Conservation (phyloP, 2,797 vertebrate genomes). For the Semaprochilodus insignis region DNA sequence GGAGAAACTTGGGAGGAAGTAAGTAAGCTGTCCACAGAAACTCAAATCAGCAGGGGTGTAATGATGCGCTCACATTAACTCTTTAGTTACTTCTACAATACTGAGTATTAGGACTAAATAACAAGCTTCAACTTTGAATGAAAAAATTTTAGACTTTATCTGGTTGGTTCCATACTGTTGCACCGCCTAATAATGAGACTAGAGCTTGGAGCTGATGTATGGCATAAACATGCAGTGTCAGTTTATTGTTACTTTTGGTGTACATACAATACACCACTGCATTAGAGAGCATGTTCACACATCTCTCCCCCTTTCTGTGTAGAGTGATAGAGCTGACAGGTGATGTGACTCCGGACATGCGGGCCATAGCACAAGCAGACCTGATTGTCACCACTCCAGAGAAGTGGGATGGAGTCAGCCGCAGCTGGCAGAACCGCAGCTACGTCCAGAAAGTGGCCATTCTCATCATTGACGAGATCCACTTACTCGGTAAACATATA, state of each 20-base stretch:
- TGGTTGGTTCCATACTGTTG: too few species aligned
- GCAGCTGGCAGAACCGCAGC: slow-evolving; percentile 98
- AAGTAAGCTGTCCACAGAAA: slow-evolving; percentile 60
- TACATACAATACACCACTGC: not conserved
- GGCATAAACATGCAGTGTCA: not conserved
- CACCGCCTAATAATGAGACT: too few species aligned
- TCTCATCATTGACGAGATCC: slow-evolving; percentile 98
- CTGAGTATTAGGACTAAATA: too few species aligned
- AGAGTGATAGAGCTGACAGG: slow-evolving; percentile 97
- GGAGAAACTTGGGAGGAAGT: slow-evolving; percentile 95
- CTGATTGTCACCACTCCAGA: slow-evolving; percentile 98
- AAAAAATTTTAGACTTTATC: too few species aligned
- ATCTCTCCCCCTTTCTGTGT: not conserved
- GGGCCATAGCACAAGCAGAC: slow-evolving; percentile 91
- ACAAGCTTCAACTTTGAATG: too few species aligned
- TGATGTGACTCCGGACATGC: slow-evolving; percentile 96
- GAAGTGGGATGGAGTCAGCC: slow-evolving; percentile 97
- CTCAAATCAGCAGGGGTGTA: not conserved
- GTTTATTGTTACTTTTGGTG: not conserved
- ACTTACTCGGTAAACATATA: slow-evolving; percentile 86
- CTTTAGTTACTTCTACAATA: too few species aligned
- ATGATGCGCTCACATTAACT: not conserved
- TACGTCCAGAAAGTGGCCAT: slow-evolving; percentile 97
- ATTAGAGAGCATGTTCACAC: too few species aligned
- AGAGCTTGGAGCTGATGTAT: not conserved